Base-by-base conservation (phyloP, 23 tunicate species). In the Clavelina lepadiformis region DNA sequence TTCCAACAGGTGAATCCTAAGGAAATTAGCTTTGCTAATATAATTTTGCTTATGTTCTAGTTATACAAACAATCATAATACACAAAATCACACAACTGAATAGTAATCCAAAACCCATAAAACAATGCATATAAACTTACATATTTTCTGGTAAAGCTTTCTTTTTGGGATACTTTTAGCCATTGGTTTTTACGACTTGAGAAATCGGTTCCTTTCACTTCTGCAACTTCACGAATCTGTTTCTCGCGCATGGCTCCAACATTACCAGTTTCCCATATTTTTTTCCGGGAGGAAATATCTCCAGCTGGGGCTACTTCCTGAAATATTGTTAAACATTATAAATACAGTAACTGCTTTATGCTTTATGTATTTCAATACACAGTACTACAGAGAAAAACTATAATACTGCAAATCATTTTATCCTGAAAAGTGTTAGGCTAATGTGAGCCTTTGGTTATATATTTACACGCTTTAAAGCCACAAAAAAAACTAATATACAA, bases 211-310 rank as follows among this genome's bases (percentile, higher is more conserved):
- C 82, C 87, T 37, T 59, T 71, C 4, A 74, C 74, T 18, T 77
- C 84, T 30, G 77, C 79, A 13, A 33, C 53, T 3, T 56, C 72
- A 29, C 83, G 77, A 38, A 67, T 28, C 3, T 83, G 31, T 49
- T 69, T 69, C n/a, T n/a, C n/a, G 30, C 28, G 38, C 26, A n/a
- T 52, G 5, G 58, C 51, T 23, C 78, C 83, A 1, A 72, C 81
- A 18, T 56, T 62, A 4, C 98, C 91, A 56, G 76, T 74, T 46
- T 89, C 89, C 98, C 98, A 89, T 37, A 81, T 27, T 28, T 89
- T 89, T 51, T 89, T 89, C 32, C 96, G 73, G 20, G 83, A 68
- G 1, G 87, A 79, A 18, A 87, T 68, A 35, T 57, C 72, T 11
- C 78, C 81, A 20, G 78, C 71, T 31, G 68, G 51, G 0, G 71